These are phyloP conservation scores for Selenia dentaria DNA, from an alignment of 2,888 invertebrate genomes.

Conservation along the genomic window DNA sequence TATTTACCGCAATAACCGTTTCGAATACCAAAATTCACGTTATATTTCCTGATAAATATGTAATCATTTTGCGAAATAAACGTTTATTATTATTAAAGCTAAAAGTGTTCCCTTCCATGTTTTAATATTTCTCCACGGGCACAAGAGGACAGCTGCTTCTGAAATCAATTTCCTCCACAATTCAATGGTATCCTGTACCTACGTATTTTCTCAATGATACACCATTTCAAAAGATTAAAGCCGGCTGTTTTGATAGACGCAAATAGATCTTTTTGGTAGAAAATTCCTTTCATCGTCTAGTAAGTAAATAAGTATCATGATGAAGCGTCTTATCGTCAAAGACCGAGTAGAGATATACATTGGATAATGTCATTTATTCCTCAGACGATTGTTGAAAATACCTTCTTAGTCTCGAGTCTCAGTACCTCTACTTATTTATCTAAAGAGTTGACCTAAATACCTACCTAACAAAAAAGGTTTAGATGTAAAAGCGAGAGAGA, in stretches of 20 bases:
- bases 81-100: neutral
- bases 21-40: no score
- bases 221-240: slow-evolving; percentile 57
- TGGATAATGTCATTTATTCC: slow-evolving; percentile 46
- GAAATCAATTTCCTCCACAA: slow-evolving; percentile 53
- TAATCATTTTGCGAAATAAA: no score
- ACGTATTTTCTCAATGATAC: slow-evolving; percentile 44
- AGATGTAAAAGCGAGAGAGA: no score
- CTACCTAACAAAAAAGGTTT: slow-evolving; percentile 15
- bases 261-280: slow-evolving; percentile 55
- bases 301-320: slow-evolving; percentile 45
- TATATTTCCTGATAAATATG: no score
- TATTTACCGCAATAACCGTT: no score
- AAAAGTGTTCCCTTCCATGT: slow-evolving; percentile 13
- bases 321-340: slow-evolving; percentile 47
- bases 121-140: slow-evolving; percentile 23
- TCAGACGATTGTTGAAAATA: slow-evolving; percentile 33
- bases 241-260: slow-evolving; percentile 54
- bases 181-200: slow-evolving; percentile 40
- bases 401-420: slow-evolving; percentile 15
- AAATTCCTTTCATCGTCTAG: slow-evolving; percentile 51
- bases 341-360: slow-evolving; percentile 43
- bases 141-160: slow-evolving; percentile 47
- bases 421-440: slow-evolving; percentile 1
- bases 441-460: neutral